These are phyloP conservation scores for Luehdorfia chinensis DNA, from an alignment of 1,140 invertebrate genomes.

Conservation along the genomic window DNA sequence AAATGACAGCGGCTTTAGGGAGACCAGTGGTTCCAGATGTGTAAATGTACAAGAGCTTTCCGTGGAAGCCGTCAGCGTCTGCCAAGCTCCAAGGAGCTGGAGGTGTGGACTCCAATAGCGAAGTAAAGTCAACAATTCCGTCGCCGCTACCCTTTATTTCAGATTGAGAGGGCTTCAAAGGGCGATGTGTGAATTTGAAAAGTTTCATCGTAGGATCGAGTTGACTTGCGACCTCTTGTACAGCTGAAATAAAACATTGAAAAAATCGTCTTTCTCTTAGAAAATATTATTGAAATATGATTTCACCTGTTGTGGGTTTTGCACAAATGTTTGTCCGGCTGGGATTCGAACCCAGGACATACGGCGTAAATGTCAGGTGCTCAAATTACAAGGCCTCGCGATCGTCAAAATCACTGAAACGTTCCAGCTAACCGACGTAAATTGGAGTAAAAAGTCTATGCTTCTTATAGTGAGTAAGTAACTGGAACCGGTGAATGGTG, in stretches of 20 bases:
- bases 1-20: constrained; percentile 92
- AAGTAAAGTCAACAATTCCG: constrained; percentile 45
- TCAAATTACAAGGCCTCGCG: too few species aligned
- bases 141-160: constrained; percentile 35
- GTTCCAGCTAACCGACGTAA: too few species aligned
- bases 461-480: too few species aligned
- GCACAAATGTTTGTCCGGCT: too few species aligned
- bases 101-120: constrained; percentile 47
- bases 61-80: constrained; percentile 59
- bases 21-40: constrained; percentile 94
- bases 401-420: too few species aligned
- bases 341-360: too few species aligned
- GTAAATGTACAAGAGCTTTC: constrained; percentile 88
- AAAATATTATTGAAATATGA: too few species aligned
- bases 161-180: constrained; percentile 27
- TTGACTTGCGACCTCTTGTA: constrained; percentile 61
- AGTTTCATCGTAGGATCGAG: constrained; percentile 58
- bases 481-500: too few species aligned
- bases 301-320: too few species aligned
- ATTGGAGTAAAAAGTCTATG: too few species aligned
- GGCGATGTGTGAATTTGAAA: constrained; percentile 56
- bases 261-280: not conserved
- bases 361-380: too few species aligned
- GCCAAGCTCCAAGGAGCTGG: constrained; percentile 60
- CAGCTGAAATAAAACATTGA: constrained; percentile 52